Percentiles rank a stretch among this genome's conserved stretches.
Evolutionary conservation across 1,140 invertebrate species (phyloP).

Genomic region (Venustaconcha ellipsiformis): DNA sequence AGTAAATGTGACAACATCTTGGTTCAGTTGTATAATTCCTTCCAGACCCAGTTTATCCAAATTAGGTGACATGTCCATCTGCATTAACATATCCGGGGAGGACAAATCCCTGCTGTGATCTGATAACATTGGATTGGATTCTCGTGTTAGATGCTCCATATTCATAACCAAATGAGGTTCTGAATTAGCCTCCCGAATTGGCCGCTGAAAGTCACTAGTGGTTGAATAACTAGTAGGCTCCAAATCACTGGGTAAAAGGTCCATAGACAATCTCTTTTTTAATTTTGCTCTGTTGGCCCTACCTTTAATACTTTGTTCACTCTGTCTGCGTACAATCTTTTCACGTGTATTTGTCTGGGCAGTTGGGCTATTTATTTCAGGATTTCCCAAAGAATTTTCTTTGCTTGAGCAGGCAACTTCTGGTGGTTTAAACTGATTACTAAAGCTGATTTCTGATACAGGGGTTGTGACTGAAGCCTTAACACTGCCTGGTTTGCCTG

Average conservation of each 20-base stretch:
- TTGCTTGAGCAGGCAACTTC: background rate
- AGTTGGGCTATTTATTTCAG: too few species aligned
- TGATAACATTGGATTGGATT: conserved; percentile 48
- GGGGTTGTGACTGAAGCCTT: background rate
- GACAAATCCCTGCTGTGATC: conserved; percentile 40
- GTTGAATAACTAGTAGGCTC: conserved; percentile 29
- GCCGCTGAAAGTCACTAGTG: conserved; percentile 30
- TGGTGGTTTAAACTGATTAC: conserved; percentile 29
- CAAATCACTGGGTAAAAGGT: conserved; percentile 49
- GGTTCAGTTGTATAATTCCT: too few species aligned
- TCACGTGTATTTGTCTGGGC: background rate
- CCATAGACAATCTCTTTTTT: conserved; percentile 61
- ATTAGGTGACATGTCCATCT: conserved; percentile 27
- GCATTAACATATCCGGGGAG: conserved; percentile 58
- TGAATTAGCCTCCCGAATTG: conserved; percentile 55
- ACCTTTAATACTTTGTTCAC: conserved; percentile 20
- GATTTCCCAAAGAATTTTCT: too few species aligned
- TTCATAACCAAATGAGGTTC: conserved; percentile 57
- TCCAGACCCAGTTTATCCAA: too few species aligned
- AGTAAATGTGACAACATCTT: too few species aligned
- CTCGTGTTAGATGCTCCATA: conserved; percentile 35
- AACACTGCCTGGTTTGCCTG: too few species aligned
- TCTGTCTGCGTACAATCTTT: conserved; percentile 21
- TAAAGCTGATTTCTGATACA: conserved; percentile 8
- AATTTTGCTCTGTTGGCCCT: conserved; percentile 31